These are phyloP conservation scores for Drosophila melanica DNA, from an alignment of 1,140 invertebrate species.

Conservation along the genomic window DNA sequence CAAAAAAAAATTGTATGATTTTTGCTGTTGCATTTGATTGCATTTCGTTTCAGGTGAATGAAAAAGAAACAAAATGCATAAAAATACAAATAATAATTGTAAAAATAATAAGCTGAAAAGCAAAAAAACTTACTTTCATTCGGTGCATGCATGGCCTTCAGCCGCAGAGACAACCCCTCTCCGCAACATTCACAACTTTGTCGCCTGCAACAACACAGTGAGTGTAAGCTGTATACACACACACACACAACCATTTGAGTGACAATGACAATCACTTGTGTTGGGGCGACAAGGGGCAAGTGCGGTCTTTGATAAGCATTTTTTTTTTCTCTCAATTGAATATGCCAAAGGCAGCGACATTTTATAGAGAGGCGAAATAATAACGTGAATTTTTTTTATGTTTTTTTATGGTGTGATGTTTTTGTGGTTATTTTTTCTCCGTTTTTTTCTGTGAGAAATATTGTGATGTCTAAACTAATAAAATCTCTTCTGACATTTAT, in stretches of 20 bases:
- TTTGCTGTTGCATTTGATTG: conserved; percentile 56
- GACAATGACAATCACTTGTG: conserved; percentile 54
- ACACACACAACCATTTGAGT: neutral
- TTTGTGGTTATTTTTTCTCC: conserved; percentile 8
- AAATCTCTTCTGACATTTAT: conserved; percentile 36
- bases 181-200: neutral
- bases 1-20: conserved; percentile 16
- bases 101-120: conserved; percentile 22
- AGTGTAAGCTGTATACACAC: conserved; percentile 31
- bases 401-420: conserved; percentile 46
- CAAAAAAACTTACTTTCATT: conserved; percentile 67
- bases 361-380: conserved; percentile 58
- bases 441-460: conserved; percentile 38
- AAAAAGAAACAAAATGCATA: conserved; percentile 21
- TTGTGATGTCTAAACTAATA: conserved; percentile 35
- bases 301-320: conserved; percentile 26
- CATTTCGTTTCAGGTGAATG: conserved; percentile 24
- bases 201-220: conserved; percentile 1
- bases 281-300: conserved; percentile 13
- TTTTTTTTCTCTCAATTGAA: conserved; percentile 25
- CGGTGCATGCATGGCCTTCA: conserved; percentile 57
- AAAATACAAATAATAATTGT: conserved; percentile 36
- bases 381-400: conserved; percentile 55
- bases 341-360: conserved; percentile 47
- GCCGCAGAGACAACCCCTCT: neutral